Percentiles rank a stretch among this genome's conserved stretches.
These are phyloP conservation scores for Trissolcus japonicus DNA, from an alignment of 2,888 invertebrate genomes.

Conservation along the genomic window DNA sequence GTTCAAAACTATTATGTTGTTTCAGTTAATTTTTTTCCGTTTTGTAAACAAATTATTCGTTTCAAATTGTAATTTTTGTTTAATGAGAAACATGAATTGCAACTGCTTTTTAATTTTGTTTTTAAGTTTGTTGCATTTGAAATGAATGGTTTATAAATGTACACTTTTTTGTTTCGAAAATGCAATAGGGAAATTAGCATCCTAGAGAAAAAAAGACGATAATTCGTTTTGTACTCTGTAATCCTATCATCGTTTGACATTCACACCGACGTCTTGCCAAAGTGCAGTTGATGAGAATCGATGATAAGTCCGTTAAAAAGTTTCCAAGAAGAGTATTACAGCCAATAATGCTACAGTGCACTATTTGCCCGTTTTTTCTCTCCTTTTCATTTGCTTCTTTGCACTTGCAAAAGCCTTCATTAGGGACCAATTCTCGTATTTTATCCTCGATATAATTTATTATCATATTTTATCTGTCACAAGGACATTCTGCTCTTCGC, in stretches of 20 bases:
- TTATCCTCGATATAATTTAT: neutral
- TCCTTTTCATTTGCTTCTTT: conserved; percentile 2
- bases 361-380: neutral
- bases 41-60: too few species aligned
- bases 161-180: neutral
- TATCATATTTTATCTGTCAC: neutral
- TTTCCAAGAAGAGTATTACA: conserved; percentile 32
- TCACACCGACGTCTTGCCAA: conserved; percentile 31
- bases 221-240: conserved; percentile 24
- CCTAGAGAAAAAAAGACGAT: conserved; percentile 7
- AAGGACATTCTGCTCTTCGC: too few species aligned
- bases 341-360: conserved; percentile 6
- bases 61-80: too few species aligned
- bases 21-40: too few species aligned
- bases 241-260: conserved; percentile 30
- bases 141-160: neutral
- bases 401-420: neutral
- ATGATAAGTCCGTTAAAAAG: conserved; percentile 46
- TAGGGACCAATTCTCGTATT: neutral
- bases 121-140: neutral
- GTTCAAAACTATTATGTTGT: too few species aligned
- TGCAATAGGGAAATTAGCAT: conserved; percentile 7
- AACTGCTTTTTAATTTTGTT: too few species aligned
- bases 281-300: conserved; percentile 42
- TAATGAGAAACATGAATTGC: too few species aligned